These are phyloP conservation scores for Aethes cnicana DNA, from an alignment of 2,888 invertebrate genomes.

Conservation along the genomic window DNA sequence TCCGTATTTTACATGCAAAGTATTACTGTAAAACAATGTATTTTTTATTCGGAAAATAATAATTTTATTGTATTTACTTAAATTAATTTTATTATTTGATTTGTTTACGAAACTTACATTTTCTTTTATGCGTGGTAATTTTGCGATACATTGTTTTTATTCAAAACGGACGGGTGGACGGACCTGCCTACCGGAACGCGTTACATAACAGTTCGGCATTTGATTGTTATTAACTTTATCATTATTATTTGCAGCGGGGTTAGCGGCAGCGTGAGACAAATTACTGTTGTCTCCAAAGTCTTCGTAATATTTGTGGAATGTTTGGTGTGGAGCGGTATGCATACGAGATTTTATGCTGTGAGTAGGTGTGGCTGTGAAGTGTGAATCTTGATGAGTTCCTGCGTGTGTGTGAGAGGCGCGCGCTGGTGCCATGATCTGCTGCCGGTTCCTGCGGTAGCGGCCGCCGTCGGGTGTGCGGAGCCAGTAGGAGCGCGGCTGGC, in stretches of 20 bases:
- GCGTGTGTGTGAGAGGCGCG: not conserved
- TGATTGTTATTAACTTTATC: not conserved
- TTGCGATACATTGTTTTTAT: too few relatives aligned
- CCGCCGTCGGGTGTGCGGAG: not conserved
- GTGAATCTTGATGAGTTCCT: not conserved
- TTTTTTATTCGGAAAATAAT: too few relatives aligned
- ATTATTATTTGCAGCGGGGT: not conserved
- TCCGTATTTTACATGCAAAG: too few relatives aligned
- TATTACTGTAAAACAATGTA: too few relatives aligned
- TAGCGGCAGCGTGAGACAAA: not conserved
- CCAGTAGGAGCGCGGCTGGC: conserved; percentile 12
- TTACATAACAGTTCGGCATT: not conserved
- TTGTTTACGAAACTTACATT: too few relatives aligned
- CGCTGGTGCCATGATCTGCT: not conserved
- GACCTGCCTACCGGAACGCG: conserved; percentile 2
- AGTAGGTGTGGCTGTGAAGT: not conserved
- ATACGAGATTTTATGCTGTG: not conserved
- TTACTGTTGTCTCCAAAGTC: not conserved
- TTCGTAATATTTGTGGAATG: not conserved
- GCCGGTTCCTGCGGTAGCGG: conserved; percentile 1
- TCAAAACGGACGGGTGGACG: not conserved
- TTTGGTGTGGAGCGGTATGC: not conserved
- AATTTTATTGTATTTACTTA: too few relatives aligned
- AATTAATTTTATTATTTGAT: too few relatives aligned
- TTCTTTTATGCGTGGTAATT: too few relatives aligned